Conservation (phyloP, 2,113 vertebrate genomes). For the Caranx ignobilis region DNA sequence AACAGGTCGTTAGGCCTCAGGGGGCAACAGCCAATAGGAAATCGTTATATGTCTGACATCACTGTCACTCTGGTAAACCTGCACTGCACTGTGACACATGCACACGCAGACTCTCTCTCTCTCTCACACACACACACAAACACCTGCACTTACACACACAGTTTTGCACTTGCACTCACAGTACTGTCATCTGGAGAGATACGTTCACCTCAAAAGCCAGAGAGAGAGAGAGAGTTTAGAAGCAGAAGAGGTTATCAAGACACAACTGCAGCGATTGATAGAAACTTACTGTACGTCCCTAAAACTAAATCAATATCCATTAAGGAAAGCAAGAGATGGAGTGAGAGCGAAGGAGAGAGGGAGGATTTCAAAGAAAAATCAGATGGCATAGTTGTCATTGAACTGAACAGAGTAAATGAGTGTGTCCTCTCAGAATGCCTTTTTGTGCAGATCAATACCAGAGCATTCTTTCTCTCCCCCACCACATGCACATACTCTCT, state of each 20-base stretch:
- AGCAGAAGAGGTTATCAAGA: constrained; percentile 41
- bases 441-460: constrained; percentile 61
- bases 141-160: constrained; percentile 19
- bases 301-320: constrained; percentile 74
- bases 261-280: constrained; percentile 33
- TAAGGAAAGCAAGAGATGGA: constrained; percentile 37
- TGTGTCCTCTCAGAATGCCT: constrained; percentile 49
- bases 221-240: constrained; percentile 33
- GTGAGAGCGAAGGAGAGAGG: background rate
- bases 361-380: constrained; percentile 41
- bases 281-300: constrained; percentile 59
- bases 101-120: background rate
- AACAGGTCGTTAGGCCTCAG: constrained; percentile 73
- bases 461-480: background rate
- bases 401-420: constrained; percentile 49
- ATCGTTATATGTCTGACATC: constrained; percentile 79
- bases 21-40: constrained; percentile 78
- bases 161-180: constrained; percentile 24
- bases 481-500: constrained; percentile 4
- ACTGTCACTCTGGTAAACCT: constrained; percentile 74
- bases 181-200: constrained; percentile 34
- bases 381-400: constrained; percentile 43
- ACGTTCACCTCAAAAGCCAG: constrained; percentile 40
- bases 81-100: constrained; percentile 47
- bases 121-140: constrained; percentile 12